phyloP scores from a whole-genome alignment of 1,140 invertebrate species.

The Adoxophyes honmai region DNA sequence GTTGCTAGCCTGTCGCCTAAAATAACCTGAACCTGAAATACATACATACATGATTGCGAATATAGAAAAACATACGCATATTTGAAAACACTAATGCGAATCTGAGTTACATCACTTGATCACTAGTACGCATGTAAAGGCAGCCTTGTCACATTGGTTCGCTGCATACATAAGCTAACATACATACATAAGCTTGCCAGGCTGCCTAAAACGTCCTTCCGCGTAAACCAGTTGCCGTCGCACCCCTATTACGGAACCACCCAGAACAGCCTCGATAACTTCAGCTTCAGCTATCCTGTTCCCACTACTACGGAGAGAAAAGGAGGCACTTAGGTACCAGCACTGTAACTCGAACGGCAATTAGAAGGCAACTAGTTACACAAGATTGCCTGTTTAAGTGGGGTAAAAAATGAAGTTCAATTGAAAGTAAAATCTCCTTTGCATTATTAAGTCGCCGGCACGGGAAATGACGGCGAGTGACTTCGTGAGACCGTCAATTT shows the following conservation, averaged over 20 bases:
- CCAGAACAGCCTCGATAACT: background rate
- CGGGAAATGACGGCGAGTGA: no score
- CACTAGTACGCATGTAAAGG: constrained; percentile 37
- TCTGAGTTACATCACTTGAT: no score
- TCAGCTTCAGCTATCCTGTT: background rate
- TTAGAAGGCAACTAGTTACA: constrained; percentile 28
- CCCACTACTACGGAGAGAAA: constrained; percentile 11
- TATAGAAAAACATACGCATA: no score
- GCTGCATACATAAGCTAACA: no score
- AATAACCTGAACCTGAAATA: no score
- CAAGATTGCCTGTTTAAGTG: constrained; percentile 17
- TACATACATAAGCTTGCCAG: constrained; percentile 33
- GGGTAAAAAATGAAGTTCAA: constrained; percentile 1
- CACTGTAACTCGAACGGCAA: constrained; percentile 18
- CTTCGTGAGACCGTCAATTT: no score
- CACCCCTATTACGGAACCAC: constrained; percentile 8
- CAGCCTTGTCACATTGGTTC: constrained; percentile 38
- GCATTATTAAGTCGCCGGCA: no score
- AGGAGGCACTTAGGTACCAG: constrained; percentile 7
- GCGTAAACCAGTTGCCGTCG: constrained; percentile 42
- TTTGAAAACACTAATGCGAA: no score
- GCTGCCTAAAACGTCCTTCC: constrained; percentile 54
- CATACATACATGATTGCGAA: no score
- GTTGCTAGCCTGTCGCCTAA: no score
- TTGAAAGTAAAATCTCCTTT: constrained; percentile 4